Conservation (phyloP, 1,140 invertebrate species). For the Diorhabda elongata region DNA sequence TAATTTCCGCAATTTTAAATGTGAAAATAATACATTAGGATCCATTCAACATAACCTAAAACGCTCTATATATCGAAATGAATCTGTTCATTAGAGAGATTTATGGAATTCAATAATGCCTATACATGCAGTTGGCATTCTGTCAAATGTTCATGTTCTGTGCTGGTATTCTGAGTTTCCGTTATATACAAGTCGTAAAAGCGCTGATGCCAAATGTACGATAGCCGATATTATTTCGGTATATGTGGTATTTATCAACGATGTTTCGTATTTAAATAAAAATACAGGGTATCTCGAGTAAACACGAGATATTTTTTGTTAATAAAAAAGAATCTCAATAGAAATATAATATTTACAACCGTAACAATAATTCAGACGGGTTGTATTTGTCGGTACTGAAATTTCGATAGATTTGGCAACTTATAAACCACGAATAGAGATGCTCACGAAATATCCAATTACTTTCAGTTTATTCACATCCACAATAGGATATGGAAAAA, state of each 20-base stretch:
- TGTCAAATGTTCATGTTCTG: slow-evolving; percentile 18
- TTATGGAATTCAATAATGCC: slow-evolving; percentile 22
- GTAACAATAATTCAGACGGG: no score
- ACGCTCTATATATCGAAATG: background rate
- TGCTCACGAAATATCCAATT: slow-evolving; percentile 13
- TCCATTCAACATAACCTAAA: no score
- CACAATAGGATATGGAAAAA: background rate
- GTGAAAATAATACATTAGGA: no score
- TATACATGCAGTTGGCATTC: slow-evolving; percentile 18
- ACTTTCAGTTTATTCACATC: slow-evolving; percentile 9
- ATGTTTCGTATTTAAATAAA: no score
- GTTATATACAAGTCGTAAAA: slow-evolving; percentile 3
- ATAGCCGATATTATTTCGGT: background rate
- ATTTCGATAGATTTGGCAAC: no score
- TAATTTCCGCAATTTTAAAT: no score
- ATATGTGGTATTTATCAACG: no score
- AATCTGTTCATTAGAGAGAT: slow-evolving; percentile 12
- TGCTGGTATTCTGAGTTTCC: background rate
- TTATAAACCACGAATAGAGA: background rate
- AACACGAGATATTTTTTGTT: no score
- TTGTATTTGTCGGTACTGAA: no score
- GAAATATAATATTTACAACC: no score
- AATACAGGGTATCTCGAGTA: no score
- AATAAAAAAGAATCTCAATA: no score
- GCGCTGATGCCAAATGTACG: slow-evolving; percentile 1